phyloP scores from a whole-genome alignment of 2,888 invertebrate genomes.

The Limnephilus marmoratus region DNA sequence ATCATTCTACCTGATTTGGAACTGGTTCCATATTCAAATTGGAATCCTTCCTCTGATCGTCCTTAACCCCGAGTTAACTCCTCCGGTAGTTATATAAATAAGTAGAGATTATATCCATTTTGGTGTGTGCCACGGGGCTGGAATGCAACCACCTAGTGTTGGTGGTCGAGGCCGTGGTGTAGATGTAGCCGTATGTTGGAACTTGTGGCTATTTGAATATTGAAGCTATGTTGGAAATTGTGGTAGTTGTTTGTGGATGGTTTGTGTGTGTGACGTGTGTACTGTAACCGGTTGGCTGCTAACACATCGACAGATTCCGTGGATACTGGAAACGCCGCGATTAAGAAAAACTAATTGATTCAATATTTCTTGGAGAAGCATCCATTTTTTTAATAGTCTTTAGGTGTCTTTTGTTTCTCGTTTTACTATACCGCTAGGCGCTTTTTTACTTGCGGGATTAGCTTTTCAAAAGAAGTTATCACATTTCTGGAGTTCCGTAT shows the following conservation, averaged over 20 bases:
- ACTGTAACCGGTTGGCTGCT: conserved; percentile 24
- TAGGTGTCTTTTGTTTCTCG: too few species aligned
- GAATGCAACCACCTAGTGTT: conserved; percentile 23
- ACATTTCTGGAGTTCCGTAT: too few species aligned
- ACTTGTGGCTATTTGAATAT: not conserved
- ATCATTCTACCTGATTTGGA: not conserved
- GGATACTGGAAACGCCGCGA: not conserved
- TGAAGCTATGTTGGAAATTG: not conserved
- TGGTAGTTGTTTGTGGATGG: not conserved
- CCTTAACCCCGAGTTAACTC: conserved; percentile 35
- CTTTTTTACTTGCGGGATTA: too few species aligned
- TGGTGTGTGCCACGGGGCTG: conserved; percentile 15
- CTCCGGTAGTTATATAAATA: conserved; percentile 37
- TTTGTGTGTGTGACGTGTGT: not conserved
- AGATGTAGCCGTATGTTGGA: not conserved
- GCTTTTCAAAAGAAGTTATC: too few species aligned
- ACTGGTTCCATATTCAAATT: conserved; percentile 24
- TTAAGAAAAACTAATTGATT: conserved; percentile 12
- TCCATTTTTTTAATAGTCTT: not conserved
- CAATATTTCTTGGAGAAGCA: not conserved
- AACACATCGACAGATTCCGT: not conserved
- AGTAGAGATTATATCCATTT: not conserved
- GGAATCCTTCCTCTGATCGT: not conserved
- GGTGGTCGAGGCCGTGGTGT: not conserved
- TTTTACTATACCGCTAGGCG: too few species aligned